Evolutionary conservation across 2,797 vertebrate genomes (phyloP), one percentile per base, ranked within the genome.

Genomic region (Varecia variegata): DNA sequence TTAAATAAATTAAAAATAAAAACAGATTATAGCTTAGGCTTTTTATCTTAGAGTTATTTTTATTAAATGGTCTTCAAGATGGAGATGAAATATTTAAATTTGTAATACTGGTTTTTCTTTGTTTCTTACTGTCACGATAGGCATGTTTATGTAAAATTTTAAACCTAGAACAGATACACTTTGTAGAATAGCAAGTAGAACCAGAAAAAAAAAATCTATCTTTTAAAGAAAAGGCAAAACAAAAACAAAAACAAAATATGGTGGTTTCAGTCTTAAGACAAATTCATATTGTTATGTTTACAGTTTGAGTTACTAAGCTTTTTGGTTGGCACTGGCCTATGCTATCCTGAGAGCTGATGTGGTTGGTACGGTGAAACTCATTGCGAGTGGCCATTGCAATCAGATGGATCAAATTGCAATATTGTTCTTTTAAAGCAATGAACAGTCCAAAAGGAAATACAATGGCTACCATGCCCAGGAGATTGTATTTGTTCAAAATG

Each of bases 281-380:
- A 83, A 92, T 38, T 27, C 25, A 30, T 6, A 0, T 35, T 21
- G 40, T 60, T 77, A 20, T 79, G 76, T 93, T 86, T 85, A 74
- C 30, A 58, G 18, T 74, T 76, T 54, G 5, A 60, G 45, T 82
- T 67, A 50, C 52, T 83, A 65, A 87, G 76, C 35, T 62, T 88
- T 93, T 50, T 50, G 32, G 9, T 65, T 81, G 94, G 85, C 76
- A n/a, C 10, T 14, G 80, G 40, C 56, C 71, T 58, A 6, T 4
- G 35, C 74, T 87, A 23, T 32, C 21, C 54, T 52, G 6, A 43
- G 27, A 71, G 89, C 93, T 97, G 97, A 98, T 94, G 97, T 82
- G 96, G 95, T 79, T 82, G 96, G 95, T 79, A 30, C 38, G 77
- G 43, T 40, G 88, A 77, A 97, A 96, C 25, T 82, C 79, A 21